Conservation (phyloP, 2,888 invertebrate genomes). For the Hirtodrosophila trivittata region DNA sequence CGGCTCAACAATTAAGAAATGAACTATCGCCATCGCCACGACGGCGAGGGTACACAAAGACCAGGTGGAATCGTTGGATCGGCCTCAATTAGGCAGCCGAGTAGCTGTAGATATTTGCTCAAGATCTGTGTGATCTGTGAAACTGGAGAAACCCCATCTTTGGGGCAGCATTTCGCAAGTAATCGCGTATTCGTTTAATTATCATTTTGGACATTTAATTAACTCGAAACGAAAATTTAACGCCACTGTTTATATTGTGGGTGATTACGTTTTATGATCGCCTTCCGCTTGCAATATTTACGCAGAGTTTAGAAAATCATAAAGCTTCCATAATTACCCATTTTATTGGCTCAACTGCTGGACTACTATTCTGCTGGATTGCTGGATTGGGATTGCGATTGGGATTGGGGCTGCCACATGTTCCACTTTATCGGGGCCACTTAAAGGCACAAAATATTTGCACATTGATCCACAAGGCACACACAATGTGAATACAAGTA, state of each 20-base stretch:
- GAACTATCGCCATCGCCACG: constrained; percentile 64
- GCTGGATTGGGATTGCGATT: neutral
- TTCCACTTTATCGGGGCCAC: constrained; percentile 36
- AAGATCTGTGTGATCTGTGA: constrained; percentile 50
- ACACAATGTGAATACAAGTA: neutral
- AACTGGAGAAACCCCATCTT: constrained; percentile 28
- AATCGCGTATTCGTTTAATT: too few relatives aligned
- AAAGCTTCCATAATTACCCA: constrained; percentile 63
- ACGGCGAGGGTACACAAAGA: constrained; percentile 45
- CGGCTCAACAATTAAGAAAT: constrained; percentile 73
- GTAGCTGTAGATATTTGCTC: constrained; percentile 61
- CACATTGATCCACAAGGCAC: constrained; percentile 25
- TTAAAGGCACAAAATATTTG: constrained; percentile 43
- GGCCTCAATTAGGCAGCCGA: constrained; percentile 55
- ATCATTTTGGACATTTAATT: constrained; percentile 69
- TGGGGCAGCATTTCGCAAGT: constrained; percentile 41
- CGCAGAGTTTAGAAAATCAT: constrained; percentile 63
- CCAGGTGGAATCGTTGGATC: constrained; percentile 42
- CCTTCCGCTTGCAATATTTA: constrained; percentile 74
- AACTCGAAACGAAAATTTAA: constrained; percentile 46
- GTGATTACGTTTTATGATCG: constrained; percentile 68
- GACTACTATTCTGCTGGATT: neutral
- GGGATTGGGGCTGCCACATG: constrained; percentile 25
- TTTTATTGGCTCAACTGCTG: constrained; percentile 33
- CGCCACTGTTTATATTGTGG: constrained; percentile 53